Evolutionary conservation across 35 echinoderm and acorn worm species (phyloP), one percentile per base, ranked within the genome.

Genomic region (Diadema setosum): DNA sequence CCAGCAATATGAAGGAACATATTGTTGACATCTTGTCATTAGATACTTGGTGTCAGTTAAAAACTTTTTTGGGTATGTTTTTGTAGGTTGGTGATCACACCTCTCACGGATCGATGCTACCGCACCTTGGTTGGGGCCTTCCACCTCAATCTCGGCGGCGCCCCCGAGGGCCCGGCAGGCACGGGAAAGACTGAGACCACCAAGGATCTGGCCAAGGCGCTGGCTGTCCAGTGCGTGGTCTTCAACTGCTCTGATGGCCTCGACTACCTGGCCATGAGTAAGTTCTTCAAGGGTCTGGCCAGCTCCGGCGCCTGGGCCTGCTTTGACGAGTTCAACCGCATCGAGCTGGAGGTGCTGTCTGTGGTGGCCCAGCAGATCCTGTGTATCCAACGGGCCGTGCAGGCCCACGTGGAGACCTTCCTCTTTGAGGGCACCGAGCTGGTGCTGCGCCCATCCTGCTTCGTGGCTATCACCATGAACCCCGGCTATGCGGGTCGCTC

Each of bases 291-390:
- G 80, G 96, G 96, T 1, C 55, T 99, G n/a, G 96, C 96, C 35
- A 92, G 89, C 6, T 99, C 96, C 25, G 96, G 96, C 60, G 96
- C 96, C 56, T 99, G 96, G 96, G 96, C 96, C 39, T 99, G 96
- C 50, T 99, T 99, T 67, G 96, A 99, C 87, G 96, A 99, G 61
- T 99, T 99, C 93, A 99, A 99, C 65, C 82, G 96, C 21, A 99
- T 99, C 84, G 96, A 99, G 69, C 64, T 99, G 26, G 96, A 99
- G 86, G 96, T 99, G 59, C 70, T 99, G 96, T 99, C 96, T 69
- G 96, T 99, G 40, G 96, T 99, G n/a, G 96, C 96, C 11, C 96
- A 99, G 74, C 96, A 98, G 95, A 98, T 98, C 60, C 89, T 98
- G 45, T 98, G 95, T 49, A 98, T 98, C 39, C 95, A 98, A 48